Conservation (phyloP, 1,140 invertebrate species). For the Rhagoletis zephyria region DNA sequence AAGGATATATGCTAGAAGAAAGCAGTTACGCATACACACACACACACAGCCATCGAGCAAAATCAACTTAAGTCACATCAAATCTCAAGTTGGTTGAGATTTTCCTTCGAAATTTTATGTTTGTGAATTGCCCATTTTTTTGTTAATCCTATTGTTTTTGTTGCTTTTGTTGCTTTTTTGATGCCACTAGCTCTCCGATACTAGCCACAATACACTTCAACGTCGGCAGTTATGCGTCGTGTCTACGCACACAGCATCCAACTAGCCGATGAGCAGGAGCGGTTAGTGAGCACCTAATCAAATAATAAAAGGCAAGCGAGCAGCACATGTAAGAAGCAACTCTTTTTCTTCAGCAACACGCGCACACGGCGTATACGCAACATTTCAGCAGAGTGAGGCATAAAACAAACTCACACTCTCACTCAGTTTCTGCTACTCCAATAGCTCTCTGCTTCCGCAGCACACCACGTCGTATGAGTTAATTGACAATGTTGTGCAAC, state of each 20-base stretch:
- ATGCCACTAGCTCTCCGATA: background rate
- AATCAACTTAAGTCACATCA: background rate
- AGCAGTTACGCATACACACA: background rate
- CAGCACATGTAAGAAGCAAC: background rate
- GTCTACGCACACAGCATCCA: background rate
- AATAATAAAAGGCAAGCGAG: background rate
- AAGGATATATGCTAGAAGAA: background rate
- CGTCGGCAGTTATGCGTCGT: background rate
- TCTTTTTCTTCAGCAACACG: background rate
- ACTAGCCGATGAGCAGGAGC: background rate
- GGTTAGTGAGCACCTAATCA: background rate
- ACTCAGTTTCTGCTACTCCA: background rate
- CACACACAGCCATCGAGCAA: background rate
- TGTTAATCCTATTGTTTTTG: background rate
- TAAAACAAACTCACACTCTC: too few relatives aligned
- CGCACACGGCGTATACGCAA: slow-evolving; percentile 10
- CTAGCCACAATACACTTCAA: background rate
- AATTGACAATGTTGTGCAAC: background rate
- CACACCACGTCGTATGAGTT: background rate
- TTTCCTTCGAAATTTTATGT: slow-evolving; percentile 1
- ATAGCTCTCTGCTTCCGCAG: background rate
- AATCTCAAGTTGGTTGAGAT: background rate
- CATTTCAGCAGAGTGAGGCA: too few relatives aligned
- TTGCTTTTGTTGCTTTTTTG: background rate
- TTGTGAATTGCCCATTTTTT: slow-evolving; percentile 37